Base-by-base conservation (phyloP, 2,888 invertebrate species). In the Ophonus ardosiacus region DNA sequence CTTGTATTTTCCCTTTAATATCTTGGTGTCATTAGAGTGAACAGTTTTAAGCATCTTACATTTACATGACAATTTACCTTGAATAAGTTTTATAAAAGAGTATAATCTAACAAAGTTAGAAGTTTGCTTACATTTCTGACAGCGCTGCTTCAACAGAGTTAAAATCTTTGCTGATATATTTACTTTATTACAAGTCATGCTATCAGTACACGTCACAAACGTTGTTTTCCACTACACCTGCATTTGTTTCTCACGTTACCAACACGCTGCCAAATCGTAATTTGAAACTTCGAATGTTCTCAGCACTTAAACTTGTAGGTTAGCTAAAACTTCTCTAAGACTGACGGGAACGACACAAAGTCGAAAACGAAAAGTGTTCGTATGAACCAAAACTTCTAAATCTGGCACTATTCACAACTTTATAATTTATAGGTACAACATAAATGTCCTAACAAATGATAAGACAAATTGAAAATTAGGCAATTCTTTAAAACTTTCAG, bases 241-340 rank as follows among this genome's bases (percentile, higher is more conserved):
- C 63, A 63, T 21, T 63, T 63, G 63, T 63, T 63, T 59, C 59
- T 59, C 59, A 59, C 17, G 59, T 18, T 59, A 59, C 59, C 18
- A 59, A 59, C 59, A 59, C 15, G 57, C 21, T 63, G 18, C 24
- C 8, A 21, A 63, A 21, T 63, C 24, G 21, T 63, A 63, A 63
- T 63, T 63, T 21, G 21, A 63, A 63, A 63, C 63, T 63, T 63
- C 18, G 18, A 17, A 59, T 59, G 59, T 59, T 59, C 17, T 8
- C 59, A 18, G 59, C 17, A 59, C 17, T 59, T 59, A 59, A 59
- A 59, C 59, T 18, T 7, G 17, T 17, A 18, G 59, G 59, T 59
- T 17, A 17, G 8, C 0, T 15, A 59, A 59, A 59, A 59, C 17
- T 59, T 59, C 17, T 8, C 18, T n/a, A 59, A 59, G 57, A 17